Evolutionary conservation across 2,113 vertebrate genomes (phyloP).

Genomic region (Mystacornis crossleyi): DNA sequence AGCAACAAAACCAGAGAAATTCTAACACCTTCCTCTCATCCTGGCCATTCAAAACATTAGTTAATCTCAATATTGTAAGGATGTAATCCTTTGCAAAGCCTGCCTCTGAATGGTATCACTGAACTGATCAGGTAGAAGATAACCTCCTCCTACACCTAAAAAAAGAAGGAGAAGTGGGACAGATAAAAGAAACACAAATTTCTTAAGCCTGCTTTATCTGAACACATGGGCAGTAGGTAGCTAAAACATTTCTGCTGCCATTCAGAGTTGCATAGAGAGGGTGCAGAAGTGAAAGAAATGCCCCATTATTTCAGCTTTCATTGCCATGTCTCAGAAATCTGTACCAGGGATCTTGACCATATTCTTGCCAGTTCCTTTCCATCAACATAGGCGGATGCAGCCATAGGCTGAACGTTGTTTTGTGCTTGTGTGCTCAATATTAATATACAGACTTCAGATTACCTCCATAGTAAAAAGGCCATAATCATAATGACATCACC

Average conservation of each 20-base stretch:
- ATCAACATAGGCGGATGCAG: neutral
- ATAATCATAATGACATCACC: neutral
- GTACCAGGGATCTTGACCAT: neutral
- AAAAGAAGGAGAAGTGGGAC: neutral
- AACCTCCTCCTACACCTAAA: neutral
- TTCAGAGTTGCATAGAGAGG: neutral
- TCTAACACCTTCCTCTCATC: neutral
- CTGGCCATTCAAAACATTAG: neutral
- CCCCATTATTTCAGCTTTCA: neutral
- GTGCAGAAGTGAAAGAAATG: neutral
- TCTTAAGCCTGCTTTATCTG: neutral
- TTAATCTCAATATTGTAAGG: neutral
- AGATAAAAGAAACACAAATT: neutral
- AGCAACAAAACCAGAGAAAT: neutral
- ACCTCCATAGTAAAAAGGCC: neutral
- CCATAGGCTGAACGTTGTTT: neutral
- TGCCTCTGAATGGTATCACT: neutral
- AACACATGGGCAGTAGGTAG: neutral
- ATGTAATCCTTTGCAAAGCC: neutral
- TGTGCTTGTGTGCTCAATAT: accelerated
- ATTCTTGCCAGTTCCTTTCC: neutral
- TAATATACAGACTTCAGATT: neutral
- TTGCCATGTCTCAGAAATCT: neutral
- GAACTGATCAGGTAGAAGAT: neutral
- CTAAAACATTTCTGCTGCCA: neutral